These are phyloP conservation scores for Eupristina koningsbergeri DNA, from an alignment of 1,140 invertebrate genomes.

Conservation along the genomic window DNA sequence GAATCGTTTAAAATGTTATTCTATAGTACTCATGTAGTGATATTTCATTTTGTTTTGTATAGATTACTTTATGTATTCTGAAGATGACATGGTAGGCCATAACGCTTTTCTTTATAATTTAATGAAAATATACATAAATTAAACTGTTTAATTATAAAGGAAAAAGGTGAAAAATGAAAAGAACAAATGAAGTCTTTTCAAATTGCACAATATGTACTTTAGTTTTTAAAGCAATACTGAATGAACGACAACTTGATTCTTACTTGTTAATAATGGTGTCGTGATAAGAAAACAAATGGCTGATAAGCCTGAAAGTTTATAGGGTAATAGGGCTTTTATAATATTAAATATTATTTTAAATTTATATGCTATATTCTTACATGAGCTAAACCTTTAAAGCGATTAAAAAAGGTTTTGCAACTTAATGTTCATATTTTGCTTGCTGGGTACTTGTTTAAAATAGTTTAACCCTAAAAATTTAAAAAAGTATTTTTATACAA, in stretches of 20 bases:
- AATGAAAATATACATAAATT: slow-evolving; percentile 32
- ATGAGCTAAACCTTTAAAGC: slow-evolving; percentile 44
- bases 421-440: slow-evolving; percentile 49
- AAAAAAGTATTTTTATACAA: slow-evolving; percentile 52
- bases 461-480: slow-evolving; percentile 52
- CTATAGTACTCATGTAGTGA: slow-evolving; percentile 51
- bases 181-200: slow-evolving; percentile 35
- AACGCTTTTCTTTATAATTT: slow-evolving; percentile 51
- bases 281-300: slow-evolving; percentile 45
- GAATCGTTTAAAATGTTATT: slow-evolving; percentile 42
- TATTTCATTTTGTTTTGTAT: slow-evolving; percentile 50
- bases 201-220: slow-evolving; percentile 49
- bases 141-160: slow-evolving; percentile 48
- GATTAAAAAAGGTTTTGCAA: slow-evolving; percentile 51
- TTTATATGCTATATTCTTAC: slow-evolving; percentile 47
- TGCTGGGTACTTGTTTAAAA: slow-evolving; percentile 51
- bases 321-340: slow-evolving; percentile 51
- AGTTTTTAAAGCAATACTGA: slow-evolving; percentile 48
- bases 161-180: slow-evolving; percentile 43
- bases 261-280: slow-evolving; percentile 49
- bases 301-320: slow-evolving; percentile 44
- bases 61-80: slow-evolving; percentile 42
- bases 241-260: slow-evolving; percentile 42
- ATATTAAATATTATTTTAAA: slow-evolving; percentile 52
- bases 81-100: slow-evolving; percentile 46